Evolutionary conservation across 1,140 invertebrate genomes (phyloP), one percentile per base, ranked within the genome.

Genomic region (Rhopalosiphum padi): DNA sequence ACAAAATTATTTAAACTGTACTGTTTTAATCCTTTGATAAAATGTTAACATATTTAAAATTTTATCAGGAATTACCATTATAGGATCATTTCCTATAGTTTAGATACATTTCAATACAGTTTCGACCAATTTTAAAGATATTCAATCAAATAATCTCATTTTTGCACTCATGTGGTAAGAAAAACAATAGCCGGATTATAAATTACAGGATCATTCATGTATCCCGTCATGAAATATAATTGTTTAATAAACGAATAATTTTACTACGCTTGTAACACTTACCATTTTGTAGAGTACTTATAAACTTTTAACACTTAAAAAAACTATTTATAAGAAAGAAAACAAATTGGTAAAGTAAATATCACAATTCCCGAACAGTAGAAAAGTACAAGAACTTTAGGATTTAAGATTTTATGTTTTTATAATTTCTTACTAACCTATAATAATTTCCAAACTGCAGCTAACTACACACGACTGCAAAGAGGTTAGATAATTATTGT

Each of bases 91-190:
- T 48, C 37, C 46, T 88, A n/a, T 51, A 48, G 7, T 35, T 35
- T 9, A 0, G 22, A 53, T 15, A 37, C 11, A 53, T 48, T 37
- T 89, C 53, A 55, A 37, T 55, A 55, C 23, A 41, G 11, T 25
- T 15, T 41, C 60, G n/a, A 77, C n/a, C 5, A n/a, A 77, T 6
- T 18, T n/a, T 18, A n/a, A n/a, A 35, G n/a, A n/a, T 11, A 68
- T n/a, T 68, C 30, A n/a, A 68, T n/a, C 1, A 55, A 37, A 41
- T 4, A 1, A 55, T 55, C 25, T 23, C 5, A 35, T 23, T 11
- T 89, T 89, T 89, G 9, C 51, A 55, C 35, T 89, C 88, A 89
- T 55, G 88, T 89, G 88, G 48, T 55, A 8, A 89, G 23, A 89
- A 55, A 30, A 89, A 46, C 9, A 35, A 3, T 25, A 89, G 8